Conservation (phyloP, 2,888 invertebrate genomes). For the Gymnosoma rotundatum region DNA sequence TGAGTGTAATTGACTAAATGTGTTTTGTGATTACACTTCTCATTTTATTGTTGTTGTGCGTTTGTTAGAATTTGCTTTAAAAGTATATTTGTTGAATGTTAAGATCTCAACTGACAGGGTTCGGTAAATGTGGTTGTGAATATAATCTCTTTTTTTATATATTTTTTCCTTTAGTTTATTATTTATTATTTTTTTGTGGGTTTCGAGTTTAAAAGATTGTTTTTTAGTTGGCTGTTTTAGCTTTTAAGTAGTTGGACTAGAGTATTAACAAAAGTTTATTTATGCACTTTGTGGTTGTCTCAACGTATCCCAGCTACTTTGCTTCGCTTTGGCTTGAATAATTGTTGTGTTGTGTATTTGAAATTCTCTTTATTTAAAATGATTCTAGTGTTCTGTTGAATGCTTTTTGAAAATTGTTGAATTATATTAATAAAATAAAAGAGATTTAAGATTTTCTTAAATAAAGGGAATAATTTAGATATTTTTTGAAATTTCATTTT, state of each 20-base stretch:
- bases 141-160: background rate
- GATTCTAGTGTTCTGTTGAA: too few relatives aligned
- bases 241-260: slow-evolving; percentile 42
- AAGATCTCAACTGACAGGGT: slow-evolving; percentile 9
- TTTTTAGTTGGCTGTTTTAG: slow-evolving; percentile 30
- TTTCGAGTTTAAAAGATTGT: background rate
- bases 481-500: too few relatives aligned
- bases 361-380: slow-evolving; percentile 9
- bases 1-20: slow-evolving; percentile 29
- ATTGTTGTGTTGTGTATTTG: slow-evolving; percentile 7
- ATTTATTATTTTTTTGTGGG: slow-evolving; percentile 12
- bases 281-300: slow-evolving; percentile 61
- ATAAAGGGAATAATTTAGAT: too few relatives aligned
- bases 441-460: too few relatives aligned
- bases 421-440: too few relatives aligned
- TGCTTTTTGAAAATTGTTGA: too few relatives aligned
- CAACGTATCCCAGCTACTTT: slow-evolving; percentile 1
- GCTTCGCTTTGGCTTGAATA: background rate
- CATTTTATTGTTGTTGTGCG: slow-evolving; percentile 1
- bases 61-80: background rate
- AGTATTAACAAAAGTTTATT: slow-evolving; percentile 54
- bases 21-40: slow-evolving; percentile 27
- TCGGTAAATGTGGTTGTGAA: slow-evolving; percentile 8
- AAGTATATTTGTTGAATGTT: background rate
- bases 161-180: slow-evolving; percentile 1